Evolutionary conservation across 1,140 invertebrate genomes (phyloP), one percentile per base, ranked within the genome.

Genomic region (Listronotus bonariensis): DNA sequence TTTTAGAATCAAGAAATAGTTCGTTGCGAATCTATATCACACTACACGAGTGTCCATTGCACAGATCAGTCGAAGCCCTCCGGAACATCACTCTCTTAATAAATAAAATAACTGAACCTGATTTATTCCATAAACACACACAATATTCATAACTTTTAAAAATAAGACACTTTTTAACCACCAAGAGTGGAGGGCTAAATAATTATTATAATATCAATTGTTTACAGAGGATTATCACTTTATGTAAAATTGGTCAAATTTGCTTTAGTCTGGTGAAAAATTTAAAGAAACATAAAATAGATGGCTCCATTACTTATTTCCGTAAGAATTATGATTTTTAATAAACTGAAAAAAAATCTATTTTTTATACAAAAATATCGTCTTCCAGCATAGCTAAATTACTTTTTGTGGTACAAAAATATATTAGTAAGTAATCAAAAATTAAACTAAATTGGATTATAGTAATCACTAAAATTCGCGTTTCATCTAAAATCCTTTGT

Each of bases 21-120:
- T 71, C 67, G 64, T 72, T 72, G 69, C 62, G 49, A 67, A 62
- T 68, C 67, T 34, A 62, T 63, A 63, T 46, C 52, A 69, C 55
- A 63, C 32, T 56, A 65, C 20, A 68, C 54, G 65, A 51, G 64
- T 71, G 69, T 72, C 67, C 71, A 72, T 72, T 71, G 71, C 71
- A 72, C 71, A 46, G n/a, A 65, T 71, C 71, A 72, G 71, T 72
- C 68, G 62, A 59, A 43, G 45, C 42, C 55, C 60, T 49, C 31
- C 34, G 12, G 60, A 45, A 48, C 51, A 68, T 41, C 40, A 46
- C n/a, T 14, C 14, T 45, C 7, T 14, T 38, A 43, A 42, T 15
- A 15, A 42, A 58, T 43, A 26, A 64, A 49, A 54, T 57, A 64
- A 32, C 48, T 53, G 46, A 52, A 58, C 54, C 17, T 12, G 34